These are phyloP conservation scores for Stratiomys singularior DNA, from an alignment of 2,888 invertebrate genomes.

Conservation along the genomic window DNA sequence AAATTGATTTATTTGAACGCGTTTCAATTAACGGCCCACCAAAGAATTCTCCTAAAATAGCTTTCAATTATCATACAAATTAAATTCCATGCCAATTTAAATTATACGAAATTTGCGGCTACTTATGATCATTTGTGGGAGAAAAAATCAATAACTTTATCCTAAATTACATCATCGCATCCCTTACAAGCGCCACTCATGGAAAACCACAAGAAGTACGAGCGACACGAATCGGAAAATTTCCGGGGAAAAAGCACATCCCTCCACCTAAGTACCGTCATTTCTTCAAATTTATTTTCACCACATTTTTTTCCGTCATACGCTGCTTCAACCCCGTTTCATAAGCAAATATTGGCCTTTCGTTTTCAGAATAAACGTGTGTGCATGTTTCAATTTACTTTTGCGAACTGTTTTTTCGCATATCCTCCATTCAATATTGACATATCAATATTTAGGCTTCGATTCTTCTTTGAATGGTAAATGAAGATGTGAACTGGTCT, in stretches of 20 bases:
- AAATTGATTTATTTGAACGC: no score
- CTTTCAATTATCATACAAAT: not conserved
- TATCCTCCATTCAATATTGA: conserved; percentile 44
- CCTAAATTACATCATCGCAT: no score
- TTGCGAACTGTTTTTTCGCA: conserved; percentile 9
- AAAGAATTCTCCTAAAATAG: not conserved
- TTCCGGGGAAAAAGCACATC: no score
- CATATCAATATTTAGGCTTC: conserved; percentile 50
- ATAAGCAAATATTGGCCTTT: conserved; percentile 33
- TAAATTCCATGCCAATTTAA: not conserved
- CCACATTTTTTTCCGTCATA: not conserved
- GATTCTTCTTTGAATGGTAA: conserved; percentile 43
- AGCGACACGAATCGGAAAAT: no score
- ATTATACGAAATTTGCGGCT: no score
- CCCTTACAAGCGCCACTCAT: no score
- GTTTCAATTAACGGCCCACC: not conserved
- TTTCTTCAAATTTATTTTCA: not conserved
- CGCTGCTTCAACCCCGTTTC: not conserved
- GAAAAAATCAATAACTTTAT: no score
- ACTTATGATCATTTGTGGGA: no score
- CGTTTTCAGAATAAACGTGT: conserved; percentile 45
- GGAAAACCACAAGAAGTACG: no score
- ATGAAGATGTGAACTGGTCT: not conserved
- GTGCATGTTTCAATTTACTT: not conserved
- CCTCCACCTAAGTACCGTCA: not conserved